Percentiles rank a stretch among this genome's conserved stretches.
Conservation (phyloP, 2,888 invertebrate genomes). For the Chorisops tibialis region DNA sequence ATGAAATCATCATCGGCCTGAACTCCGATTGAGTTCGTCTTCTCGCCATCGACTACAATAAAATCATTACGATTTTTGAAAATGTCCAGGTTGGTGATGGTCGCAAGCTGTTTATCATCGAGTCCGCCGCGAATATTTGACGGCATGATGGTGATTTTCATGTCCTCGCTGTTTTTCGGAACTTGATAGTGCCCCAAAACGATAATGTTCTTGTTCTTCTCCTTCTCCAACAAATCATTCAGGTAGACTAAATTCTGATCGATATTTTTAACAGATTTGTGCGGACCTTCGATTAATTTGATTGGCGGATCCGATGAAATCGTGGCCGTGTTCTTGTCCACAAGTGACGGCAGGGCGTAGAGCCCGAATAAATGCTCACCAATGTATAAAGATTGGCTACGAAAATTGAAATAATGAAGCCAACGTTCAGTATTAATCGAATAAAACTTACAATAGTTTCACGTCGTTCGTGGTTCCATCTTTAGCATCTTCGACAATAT, state of each 20-base stretch:
- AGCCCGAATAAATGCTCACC: conserved; percentile 81
- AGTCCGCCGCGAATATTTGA: conserved; percentile 27
- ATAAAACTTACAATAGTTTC: conserved; percentile 57
- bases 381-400: conserved; percentile 85
- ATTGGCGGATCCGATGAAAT: conserved; percentile 71
- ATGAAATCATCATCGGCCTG: conserved; percentile 57
- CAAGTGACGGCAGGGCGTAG: conserved; percentile 88
- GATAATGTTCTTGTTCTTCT: conserved; percentile 41
- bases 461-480: conserved; percentile 62
- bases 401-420: conserved; percentile 35
- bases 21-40: conserved; percentile 54
- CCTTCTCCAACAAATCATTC: conserved; percentile 49
- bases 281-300: conserved; percentile 74
- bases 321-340: conserved; percentile 85
- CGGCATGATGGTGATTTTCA: conserved; percentile 46
- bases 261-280: conserved; percentile 39
- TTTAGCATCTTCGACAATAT: conserved; percentile 62
- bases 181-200: conserved; percentile 67
- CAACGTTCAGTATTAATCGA: neutral
- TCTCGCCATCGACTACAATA: conserved; percentile 36
- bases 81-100: conserved; percentile 41
- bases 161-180: conserved; percentile 58
- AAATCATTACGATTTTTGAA: conserved; percentile 27
- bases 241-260: conserved; percentile 54
- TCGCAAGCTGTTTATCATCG: conserved; percentile 43